phyloP scores from a whole-genome alignment of 2,888 invertebrate species.

The Drosophila ustulata region DNA sequence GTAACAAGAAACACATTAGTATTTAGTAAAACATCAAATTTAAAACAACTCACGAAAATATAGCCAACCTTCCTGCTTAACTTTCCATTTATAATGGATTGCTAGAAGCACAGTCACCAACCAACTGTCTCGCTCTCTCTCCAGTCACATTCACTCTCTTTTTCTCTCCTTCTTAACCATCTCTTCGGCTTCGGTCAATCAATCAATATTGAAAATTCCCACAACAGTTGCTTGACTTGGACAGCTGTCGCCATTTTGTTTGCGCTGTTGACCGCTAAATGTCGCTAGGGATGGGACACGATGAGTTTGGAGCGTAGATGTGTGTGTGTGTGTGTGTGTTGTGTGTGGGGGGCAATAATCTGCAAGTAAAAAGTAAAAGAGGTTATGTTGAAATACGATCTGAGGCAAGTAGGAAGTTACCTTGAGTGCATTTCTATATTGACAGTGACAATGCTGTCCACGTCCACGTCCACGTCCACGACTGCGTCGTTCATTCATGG shows the following conservation, averaged over 20 bases:
- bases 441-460: constrained; percentile 73
- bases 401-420: constrained; percentile 81
- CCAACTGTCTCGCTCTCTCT: neutral
- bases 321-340: constrained; percentile 4
- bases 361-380: constrained; percentile 65
- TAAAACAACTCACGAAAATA: too few relatives aligned
- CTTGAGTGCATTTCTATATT: constrained; percentile 83
- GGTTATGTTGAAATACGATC: constrained; percentile 74
- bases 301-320: neutral
- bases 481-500: constrained; percentile 71
- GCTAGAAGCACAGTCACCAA: neutral
- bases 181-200: constrained; percentile 51
- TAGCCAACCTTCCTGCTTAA: neutral
- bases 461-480: constrained; percentile 28
- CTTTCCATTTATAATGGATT: neutral
- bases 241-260: constrained; percentile 68
- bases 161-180: neutral
- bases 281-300: constrained; percentile 21
- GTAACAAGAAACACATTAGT: too few relatives aligned
- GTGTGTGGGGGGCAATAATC: constrained; percentile 58
- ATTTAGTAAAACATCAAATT: too few relatives aligned
- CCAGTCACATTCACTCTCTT: neutral
- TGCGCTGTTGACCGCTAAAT: constrained; percentile 68
- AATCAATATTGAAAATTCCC: constrained; percentile 70
- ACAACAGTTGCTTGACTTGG: constrained; percentile 30